A percentile compares a stretch with the other conserved stretches of the same genome.
These are phyloP conservation scores for Limnephilus lunatus DNA, from an alignment of 2,888 invertebrate genomes.

Conservation along the genomic window DNA sequence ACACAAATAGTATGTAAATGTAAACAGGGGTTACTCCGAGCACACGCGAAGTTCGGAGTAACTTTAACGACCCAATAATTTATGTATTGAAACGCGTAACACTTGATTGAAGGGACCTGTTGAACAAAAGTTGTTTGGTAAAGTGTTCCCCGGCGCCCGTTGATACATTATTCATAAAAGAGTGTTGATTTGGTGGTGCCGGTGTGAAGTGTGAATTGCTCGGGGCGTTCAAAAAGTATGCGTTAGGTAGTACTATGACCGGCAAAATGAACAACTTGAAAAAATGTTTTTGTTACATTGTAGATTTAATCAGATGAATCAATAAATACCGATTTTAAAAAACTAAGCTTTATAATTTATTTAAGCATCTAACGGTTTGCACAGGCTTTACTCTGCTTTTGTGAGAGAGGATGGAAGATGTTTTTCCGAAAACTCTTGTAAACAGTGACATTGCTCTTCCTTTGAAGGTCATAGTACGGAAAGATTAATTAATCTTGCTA, in stretches of 20 bases:
- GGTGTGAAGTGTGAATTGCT: conserved; percentile 27
- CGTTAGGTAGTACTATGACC: neutral
- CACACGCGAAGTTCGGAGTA: conserved; percentile 7
- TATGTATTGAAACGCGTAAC: conserved; percentile 39
- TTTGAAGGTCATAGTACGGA: too few relatives aligned
- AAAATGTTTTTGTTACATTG: too few relatives aligned
- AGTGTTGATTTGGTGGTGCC: neutral
- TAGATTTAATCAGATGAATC: too few relatives aligned
- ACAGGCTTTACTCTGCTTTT: too few relatives aligned
- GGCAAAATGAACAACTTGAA: neutral
- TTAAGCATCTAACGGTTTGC: too few relatives aligned
- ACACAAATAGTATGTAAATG: neutral
- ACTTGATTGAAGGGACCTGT: conserved; percentile 45
- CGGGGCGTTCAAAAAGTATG: conserved; percentile 9
- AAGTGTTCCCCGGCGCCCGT: conserved; percentile 24
- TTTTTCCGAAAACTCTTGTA: too few relatives aligned
- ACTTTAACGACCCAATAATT: conserved; percentile 34
- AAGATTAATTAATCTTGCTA: too few relatives aligned
- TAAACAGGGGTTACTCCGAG: neutral
- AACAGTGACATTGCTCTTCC: too few relatives aligned
- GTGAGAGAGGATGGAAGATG: too few relatives aligned
- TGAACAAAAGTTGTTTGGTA: conserved; percentile 27
- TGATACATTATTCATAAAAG: conserved; percentile 43
- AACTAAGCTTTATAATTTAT: too few relatives aligned
- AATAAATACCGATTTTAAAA: too few relatives aligned